Evolutionary conservation across 1,140 invertebrate genomes (phyloP), one percentile per base, ranked within the genome.

Genomic region (Heliconius hewitsoni): DNA sequence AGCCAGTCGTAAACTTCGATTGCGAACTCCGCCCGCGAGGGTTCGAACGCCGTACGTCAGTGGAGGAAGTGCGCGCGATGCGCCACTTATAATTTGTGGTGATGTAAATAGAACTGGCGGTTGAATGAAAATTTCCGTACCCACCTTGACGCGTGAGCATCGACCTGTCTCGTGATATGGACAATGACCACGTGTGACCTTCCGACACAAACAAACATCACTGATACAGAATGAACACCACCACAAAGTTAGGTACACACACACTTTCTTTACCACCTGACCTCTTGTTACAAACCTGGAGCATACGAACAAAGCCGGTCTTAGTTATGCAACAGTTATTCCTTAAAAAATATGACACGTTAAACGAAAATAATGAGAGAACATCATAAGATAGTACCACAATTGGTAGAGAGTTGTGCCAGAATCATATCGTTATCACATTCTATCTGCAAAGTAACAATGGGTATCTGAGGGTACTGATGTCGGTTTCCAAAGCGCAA

Each of bases 71-170:
- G 91, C 83, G 86, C 84, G 86, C 85, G 82, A 87, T 87, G 83
- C 86, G 87, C 86, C 88, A 89, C 87, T 89, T 86, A 85, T 90
- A 87, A 89, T 88, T 89, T 88, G 90, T 90, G 89, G 77, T 81
- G 89, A 87, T 91, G 86, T 89, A 94, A 93, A 93, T 94, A 94
- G 89, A 91, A 89, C 87, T 78, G 86, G 80, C 86, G 86, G 82
- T 92, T 92, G 91, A 93, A 93, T 93, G 92, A 94, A 90, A 90
- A 86, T 90, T 90, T 92, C 88, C 88, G 89, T 87, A 87, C 82
- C 87, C 85, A 92, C 90, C 89, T 92, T 91, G 86, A 89, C 87
- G 86, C 83, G 87, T 92, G 91, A 92, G 88, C 91, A 91, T 88
- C 91, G 89, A 91, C 91, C 90, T 87, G 89, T 87, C 87, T 87